Evolutionary conservation across 2,888 invertebrate genomes (phyloP).

Genomic region (Ectropis crepuscularia): DNA sequence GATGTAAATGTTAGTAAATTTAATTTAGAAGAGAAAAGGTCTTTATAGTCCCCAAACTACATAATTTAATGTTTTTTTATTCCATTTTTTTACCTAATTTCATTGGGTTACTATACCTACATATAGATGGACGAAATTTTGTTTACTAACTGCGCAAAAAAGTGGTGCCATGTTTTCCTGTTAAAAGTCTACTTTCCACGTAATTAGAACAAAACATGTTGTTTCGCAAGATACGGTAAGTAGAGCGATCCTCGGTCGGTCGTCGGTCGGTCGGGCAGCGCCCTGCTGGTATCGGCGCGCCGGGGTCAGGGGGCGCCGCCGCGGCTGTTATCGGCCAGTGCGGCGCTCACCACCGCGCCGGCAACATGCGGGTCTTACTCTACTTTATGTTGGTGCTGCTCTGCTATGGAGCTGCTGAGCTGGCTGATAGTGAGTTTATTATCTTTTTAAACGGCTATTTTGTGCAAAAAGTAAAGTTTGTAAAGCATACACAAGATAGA

Average conservation of each 20-base stretch:
- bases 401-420: conserved; percentile 49
- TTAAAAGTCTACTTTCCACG: not conserved
- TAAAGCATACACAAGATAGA: not conserved
- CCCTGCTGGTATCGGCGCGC: conserved; percentile 35
- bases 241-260: conserved; percentile 10
- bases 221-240: conserved; percentile 10
- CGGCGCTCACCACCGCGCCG: conserved; percentile 5
- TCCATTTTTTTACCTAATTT: no score
- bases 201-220: conserved; percentile 2
- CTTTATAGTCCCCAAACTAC: no score
- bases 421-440: conserved; percentile 59
- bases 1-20: no score
- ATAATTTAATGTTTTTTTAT: no score
- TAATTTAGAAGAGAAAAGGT: no score
- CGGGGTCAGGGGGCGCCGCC: conserved; percentile 23
- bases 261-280: conserved; percentile 13
- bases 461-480: not conserved
- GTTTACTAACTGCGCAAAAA: not conserved
- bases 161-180: not conserved
- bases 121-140: no score
- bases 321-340: conserved; percentile 8
- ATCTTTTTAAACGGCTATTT: not conserved
- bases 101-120: no score
- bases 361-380: not conserved
- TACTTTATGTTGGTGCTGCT: conserved; percentile 44